Conservation (phyloP, 1,140 invertebrate species). For the Hyles vespertilio region DNA sequence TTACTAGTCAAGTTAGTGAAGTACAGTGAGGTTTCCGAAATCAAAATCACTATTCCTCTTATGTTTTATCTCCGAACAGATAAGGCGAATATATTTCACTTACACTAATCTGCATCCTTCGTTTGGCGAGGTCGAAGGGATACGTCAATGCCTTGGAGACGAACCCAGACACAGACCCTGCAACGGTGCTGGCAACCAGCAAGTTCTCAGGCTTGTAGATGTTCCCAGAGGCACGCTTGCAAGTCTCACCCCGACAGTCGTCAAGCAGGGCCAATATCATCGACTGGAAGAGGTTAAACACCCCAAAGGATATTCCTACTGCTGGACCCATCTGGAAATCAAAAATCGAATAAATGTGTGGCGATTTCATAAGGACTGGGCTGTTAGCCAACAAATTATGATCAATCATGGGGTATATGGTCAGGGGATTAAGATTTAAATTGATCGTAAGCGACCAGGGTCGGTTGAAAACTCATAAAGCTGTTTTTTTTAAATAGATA, state of each 20-base stretch:
- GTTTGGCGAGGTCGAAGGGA: constrained; percentile 55
- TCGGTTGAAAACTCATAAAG: no score
- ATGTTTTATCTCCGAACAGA: no score
- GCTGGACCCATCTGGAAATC: constrained; percentile 47
- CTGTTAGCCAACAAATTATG: no score
- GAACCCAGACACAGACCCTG: constrained; percentile 42
- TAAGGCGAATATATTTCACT: constrained; percentile 10
- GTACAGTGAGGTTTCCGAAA: no score
- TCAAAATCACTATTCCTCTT: no score
- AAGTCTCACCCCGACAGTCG: constrained; percentile 6
- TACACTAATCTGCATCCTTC: constrained; percentile 55
- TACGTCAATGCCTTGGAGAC: constrained; percentile 53
- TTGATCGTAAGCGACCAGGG: no score
- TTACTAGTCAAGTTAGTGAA: no score
- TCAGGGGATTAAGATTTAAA: no score
- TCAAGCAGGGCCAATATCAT: constrained; percentile 23
- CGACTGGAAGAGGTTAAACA: constrained; percentile 50
- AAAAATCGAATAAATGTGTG: no score
- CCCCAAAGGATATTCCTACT: constrained; percentile 50
- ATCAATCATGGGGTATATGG: no score
- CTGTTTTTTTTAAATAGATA: no score
- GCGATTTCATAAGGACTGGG: no score
- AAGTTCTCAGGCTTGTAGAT: constrained; percentile 33
- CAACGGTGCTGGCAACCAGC: constrained; percentile 41
- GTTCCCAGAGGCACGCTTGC: constrained; percentile 6